Evolutionary conservation across 2,113 vertebrate species (phyloP).

Genomic region (Theristicus caerulescens): DNA sequence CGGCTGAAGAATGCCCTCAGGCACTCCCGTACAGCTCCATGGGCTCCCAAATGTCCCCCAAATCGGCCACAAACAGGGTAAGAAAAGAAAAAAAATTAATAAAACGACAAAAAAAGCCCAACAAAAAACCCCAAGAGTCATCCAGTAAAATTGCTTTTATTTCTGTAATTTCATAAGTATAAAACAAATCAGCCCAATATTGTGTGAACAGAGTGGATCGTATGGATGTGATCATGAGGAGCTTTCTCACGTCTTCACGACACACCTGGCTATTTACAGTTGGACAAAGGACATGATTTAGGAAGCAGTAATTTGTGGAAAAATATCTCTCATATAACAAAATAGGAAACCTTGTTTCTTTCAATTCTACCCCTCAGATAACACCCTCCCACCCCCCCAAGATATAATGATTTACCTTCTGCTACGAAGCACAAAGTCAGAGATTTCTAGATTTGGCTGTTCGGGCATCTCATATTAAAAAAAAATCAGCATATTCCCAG

Average conservation of each 20-base stretch:
- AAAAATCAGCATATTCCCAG: not conserved
- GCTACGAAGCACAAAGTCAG: not conserved
- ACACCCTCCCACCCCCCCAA: not conserved
- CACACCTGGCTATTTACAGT: constrained; percentile 44
- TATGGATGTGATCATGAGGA: constrained; percentile 36
- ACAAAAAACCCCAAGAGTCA: not conserved
- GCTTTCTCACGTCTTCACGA: not conserved
- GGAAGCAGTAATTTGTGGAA: constrained; percentile 48
- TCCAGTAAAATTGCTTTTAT: constrained; percentile 68
- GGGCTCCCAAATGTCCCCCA: constrained; percentile 18
- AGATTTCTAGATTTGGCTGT: not conserved
- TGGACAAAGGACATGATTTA: not conserved
- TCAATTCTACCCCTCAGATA: not conserved
- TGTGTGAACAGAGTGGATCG: constrained; percentile 52
- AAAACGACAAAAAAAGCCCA: not conserved
- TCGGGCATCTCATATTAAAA: not conserved
- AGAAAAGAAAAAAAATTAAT: not conserved
- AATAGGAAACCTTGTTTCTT: constrained; percentile 63
- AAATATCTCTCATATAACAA: constrained; percentile 67
- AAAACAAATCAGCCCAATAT: constrained; percentile 64
- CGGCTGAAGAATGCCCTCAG: constrained; percentile 59
- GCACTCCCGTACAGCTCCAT: not conserved
- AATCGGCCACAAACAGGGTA: not conserved
- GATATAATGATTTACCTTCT: not conserved
- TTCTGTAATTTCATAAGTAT: constrained; percentile 62